Conservation (phyloP, 2,797 vertebrate genomes). For the Pempheris klunzingeri region DNA sequence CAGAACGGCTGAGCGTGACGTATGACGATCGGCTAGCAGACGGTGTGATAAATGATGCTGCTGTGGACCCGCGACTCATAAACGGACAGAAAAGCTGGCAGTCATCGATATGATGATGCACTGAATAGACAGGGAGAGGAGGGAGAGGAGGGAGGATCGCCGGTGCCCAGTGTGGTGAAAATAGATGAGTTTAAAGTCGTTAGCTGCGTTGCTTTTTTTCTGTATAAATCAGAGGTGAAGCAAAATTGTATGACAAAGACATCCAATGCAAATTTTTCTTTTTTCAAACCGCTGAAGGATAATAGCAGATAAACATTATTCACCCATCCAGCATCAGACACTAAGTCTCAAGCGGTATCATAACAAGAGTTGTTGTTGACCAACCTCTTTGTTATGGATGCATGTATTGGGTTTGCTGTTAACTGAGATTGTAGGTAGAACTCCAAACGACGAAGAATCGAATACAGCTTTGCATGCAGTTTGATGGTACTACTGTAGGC, state of each 20-base stretch:
- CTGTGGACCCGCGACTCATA: conserved; percentile 42
- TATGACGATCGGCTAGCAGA: conserved; percentile 53
- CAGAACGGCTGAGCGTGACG: conserved; percentile 56
- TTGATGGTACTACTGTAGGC: not conserved
- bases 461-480: not conserved
- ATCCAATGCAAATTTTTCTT: not conserved
- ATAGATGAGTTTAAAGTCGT: conserved; percentile 17
- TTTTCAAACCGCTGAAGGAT: not conserved
- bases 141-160: not conserved
- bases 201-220: not conserved
- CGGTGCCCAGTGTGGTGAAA: not conserved
- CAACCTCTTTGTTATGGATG: not conserved
- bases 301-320: not conserved
- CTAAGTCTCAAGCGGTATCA: not conserved
- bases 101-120: conserved; percentile 52
- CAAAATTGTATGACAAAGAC: not conserved
- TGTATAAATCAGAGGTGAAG: not conserved
- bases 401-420: not conserved
- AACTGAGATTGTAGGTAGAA: not conserved
- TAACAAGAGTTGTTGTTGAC: not conserved
- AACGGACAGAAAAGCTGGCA: conserved; percentile 37
- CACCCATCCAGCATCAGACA: not conserved
- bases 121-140: conserved; percentile 31
- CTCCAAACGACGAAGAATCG: not conserved
- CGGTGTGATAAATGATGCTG: conserved; percentile 65